Evolutionary conservation across 2,797 vertebrate genomes (phyloP).

Genomic region (Nannoperca obscura): DNA sequence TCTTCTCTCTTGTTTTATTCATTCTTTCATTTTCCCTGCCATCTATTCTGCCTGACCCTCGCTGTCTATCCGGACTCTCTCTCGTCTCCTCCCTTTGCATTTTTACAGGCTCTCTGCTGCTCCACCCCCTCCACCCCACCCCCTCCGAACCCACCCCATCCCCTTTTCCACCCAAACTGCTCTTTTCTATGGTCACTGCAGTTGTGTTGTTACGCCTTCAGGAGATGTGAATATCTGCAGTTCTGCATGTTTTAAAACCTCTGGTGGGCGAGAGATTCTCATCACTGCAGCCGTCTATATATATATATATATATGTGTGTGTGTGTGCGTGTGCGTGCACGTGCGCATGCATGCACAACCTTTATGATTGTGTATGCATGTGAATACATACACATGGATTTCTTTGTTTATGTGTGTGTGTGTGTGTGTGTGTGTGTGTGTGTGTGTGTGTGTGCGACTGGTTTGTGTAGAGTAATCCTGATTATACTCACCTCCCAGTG

Average conservation of each 20-base stretch:
- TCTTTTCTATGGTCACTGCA: constrained; percentile 69
- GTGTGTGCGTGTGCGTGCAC: background rate
- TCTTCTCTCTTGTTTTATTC: constrained; percentile 80
- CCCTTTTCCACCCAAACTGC: constrained; percentile 44
- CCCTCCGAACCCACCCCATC: constrained; percentile 18
- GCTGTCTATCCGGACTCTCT: constrained; percentile 41
- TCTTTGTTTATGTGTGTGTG: constrained; percentile 40
- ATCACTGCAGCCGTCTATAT: constrained; percentile 51
- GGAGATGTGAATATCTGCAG: constrained; percentile 77
- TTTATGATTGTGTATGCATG: constrained; percentile 10
- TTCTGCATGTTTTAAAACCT: constrained; percentile 77
- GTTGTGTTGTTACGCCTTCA: constrained; percentile 70
- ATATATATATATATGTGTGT: background rate
- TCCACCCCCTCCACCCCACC: background rate
- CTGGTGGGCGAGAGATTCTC: constrained; percentile 73
- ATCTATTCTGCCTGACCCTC: constrained; percentile 63
- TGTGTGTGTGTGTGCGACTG: constrained; percentile 29
- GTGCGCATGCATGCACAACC: constrained; percentile 13
- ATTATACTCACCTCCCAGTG: constrained; percentile 80
- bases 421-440: constrained; percentile 22
- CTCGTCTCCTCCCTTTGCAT: constrained; percentile 43
- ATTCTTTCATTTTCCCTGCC: constrained; percentile 76
- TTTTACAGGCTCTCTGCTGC: constrained; percentile 55
- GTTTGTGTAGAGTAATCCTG: constrained; percentile 78
- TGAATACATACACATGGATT: constrained; percentile 27